Conservation (phyloP, 2,113 vertebrate species). For the Centrocercus urophasianus region DNA sequence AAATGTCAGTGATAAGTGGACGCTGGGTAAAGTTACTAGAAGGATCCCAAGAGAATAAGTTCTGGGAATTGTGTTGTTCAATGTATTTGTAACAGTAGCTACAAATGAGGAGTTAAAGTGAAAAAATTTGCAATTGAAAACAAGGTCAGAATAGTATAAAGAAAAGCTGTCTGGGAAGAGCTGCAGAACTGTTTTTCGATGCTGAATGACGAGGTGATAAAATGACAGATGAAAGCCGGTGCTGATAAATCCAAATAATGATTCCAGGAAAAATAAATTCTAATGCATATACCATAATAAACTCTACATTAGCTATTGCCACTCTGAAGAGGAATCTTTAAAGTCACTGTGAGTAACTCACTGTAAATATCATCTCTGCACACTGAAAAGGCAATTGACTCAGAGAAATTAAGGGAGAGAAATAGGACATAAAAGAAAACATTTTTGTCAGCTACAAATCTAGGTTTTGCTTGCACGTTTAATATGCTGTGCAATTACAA, state of each 20-base stretch:
- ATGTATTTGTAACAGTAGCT: not conserved
- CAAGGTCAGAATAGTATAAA: not conserved
- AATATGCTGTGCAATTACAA: not conserved
- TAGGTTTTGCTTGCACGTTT: not conserved
- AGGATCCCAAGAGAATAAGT: not conserved
- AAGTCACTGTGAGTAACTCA: not conserved
- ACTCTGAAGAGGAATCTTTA: not conserved
- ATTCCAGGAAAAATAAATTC: not conserved
- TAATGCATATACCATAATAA: not conserved
- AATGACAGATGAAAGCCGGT: not conserved
- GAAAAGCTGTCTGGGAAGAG: not conserved
- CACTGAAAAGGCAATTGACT: not conserved
- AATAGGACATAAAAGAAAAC: not conserved
- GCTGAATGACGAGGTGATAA: not conserved
- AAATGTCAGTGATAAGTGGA: not conserved
- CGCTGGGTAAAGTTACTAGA: not conserved
- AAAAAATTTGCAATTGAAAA: not conserved
- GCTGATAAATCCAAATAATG: not conserved
- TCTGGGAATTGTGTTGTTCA: not conserved
- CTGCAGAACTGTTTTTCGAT: not conserved
- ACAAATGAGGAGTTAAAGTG: not conserved
- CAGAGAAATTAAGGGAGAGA: not conserved
- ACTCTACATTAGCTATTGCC: not conserved
- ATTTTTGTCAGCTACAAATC: slow-evolving; percentile 10
- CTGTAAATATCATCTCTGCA: not conserved